These are phyloP conservation scores for Lasioglossum albipes DNA, from an alignment of 1,140 invertebrate species.

Conservation along the genomic window DNA sequence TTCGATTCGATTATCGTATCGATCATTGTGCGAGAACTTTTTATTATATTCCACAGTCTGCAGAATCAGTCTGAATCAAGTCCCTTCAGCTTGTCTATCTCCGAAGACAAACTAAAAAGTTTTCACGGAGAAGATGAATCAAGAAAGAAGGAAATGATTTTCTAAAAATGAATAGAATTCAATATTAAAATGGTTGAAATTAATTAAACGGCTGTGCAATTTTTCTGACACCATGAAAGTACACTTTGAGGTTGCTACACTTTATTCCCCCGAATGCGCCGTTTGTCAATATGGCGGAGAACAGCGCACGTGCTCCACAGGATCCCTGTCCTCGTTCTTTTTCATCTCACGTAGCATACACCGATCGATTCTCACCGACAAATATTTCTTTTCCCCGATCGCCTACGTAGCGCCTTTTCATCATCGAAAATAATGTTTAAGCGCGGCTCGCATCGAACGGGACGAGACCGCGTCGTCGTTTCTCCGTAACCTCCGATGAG, in stretches of 20 bases:
- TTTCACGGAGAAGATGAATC: too few species aligned
- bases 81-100: too few species aligned
- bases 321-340: neutral
- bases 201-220: too few species aligned
- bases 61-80: too few species aligned
- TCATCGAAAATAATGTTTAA: constrained; percentile 61
- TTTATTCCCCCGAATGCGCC: too few species aligned
- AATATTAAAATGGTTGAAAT: too few species aligned
- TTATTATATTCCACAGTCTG: neutral
- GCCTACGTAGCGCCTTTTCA: constrained; percentile 50
- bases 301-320: constrained; percentile 2
- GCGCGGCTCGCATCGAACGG: constrained; percentile 30
- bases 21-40: neutral
- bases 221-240: too few species aligned
- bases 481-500: constrained; percentile 26
- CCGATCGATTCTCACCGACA: constrained; percentile 17
- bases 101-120: too few species aligned
- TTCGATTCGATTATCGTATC: neutral
- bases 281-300: neutral
- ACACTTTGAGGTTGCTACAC: neutral
- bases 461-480: constrained; percentile 27
- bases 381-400: constrained; percentile 38
- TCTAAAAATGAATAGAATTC: too few species aligned
- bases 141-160: too few species aligned
- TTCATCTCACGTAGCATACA: neutral